Conservation (phyloP, 2,797 vertebrate genomes). For the Dipus sagitta region DNA sequence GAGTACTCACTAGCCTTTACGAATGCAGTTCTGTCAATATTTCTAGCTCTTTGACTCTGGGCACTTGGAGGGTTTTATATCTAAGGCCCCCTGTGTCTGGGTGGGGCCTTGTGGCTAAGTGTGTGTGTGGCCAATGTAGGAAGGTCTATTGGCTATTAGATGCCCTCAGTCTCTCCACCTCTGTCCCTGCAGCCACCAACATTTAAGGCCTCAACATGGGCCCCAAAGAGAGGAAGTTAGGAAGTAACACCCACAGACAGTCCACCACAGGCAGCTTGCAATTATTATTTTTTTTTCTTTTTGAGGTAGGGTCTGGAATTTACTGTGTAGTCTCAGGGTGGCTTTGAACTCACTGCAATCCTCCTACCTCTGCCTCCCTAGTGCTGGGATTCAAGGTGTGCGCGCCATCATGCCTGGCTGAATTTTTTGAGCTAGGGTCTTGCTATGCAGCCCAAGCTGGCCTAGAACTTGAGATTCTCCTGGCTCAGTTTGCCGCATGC, state of each 20-base stretch:
- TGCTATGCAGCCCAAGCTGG: neutral
- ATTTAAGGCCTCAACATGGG: neutral
- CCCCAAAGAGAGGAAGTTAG: neutral
- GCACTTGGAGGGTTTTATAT: neutral
- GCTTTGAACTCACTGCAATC: too few species aligned
- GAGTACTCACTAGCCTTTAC: fast-evolving
- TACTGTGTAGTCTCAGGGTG: too few species aligned
- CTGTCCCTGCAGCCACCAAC: neutral
- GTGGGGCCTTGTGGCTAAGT: neutral
- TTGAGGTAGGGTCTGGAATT: too few species aligned
- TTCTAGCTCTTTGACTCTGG: neutral
- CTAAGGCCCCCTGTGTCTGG: neutral
- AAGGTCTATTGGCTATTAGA: neutral
- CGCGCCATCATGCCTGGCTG: too few species aligned
- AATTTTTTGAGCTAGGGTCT: neutral
- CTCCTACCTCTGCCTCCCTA: too few species aligned
- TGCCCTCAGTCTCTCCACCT: neutral
- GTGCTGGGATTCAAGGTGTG: too few species aligned
- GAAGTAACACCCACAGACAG: too few species aligned
- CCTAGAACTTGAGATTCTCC: neutral
- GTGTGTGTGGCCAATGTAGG: too few species aligned
- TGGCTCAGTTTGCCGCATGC: neutral
- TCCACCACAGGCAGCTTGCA: too few species aligned
- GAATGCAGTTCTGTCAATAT: neutral
- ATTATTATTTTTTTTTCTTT: too few species aligned